Conservation (phyloP, 2,797 vertebrate species). For the Antennarius maculatus region DNA sequence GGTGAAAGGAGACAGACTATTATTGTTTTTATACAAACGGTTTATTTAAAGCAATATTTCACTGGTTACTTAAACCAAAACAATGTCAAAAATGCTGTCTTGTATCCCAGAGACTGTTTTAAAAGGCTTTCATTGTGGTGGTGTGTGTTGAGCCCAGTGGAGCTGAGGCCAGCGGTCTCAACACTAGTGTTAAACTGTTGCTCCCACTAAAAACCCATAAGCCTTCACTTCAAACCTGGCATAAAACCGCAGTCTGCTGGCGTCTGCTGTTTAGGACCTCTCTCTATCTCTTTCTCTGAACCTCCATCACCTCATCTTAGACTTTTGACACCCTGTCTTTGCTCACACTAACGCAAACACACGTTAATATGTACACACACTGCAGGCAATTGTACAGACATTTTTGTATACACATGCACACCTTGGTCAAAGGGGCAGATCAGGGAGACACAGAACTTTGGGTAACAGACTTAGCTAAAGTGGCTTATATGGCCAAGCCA, state of each 20-base stretch:
- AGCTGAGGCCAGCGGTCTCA: constrained; percentile 54
- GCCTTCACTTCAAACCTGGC: constrained; percentile 64
- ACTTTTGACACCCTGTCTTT: constrained; percentile 51
- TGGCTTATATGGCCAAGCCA: constrained; percentile 75
- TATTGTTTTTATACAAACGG: not conserved
- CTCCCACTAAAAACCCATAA: constrained; percentile 62
- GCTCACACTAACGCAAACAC: constrained; percentile 23
- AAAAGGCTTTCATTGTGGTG: constrained; percentile 9
- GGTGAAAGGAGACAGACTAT: not conserved
- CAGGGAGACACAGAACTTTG: constrained; percentile 65
- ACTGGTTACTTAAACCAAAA: not conserved
- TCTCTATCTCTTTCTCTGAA: constrained; percentile 44
- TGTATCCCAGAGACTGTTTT: constrained; percentile 8
- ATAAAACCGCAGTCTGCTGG: constrained; percentile 66
- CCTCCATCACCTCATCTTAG: constrained; percentile 60
- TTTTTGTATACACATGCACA: constrained; percentile 45
- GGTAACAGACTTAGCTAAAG: constrained; percentile 81
- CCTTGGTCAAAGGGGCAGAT: constrained; percentile 59
- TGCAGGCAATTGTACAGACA: constrained; percentile 25
- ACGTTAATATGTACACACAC: constrained; percentile 25
- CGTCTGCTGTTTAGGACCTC: constrained; percentile 67
- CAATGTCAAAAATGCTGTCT: too few species aligned
- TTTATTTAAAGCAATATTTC: not conserved
- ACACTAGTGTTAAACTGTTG: constrained; percentile 49
- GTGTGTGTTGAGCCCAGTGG: constrained; percentile 31